Base-by-base conservation (phyloP, 2,888 invertebrate species). In the Tanaodytes sp. region DNA sequence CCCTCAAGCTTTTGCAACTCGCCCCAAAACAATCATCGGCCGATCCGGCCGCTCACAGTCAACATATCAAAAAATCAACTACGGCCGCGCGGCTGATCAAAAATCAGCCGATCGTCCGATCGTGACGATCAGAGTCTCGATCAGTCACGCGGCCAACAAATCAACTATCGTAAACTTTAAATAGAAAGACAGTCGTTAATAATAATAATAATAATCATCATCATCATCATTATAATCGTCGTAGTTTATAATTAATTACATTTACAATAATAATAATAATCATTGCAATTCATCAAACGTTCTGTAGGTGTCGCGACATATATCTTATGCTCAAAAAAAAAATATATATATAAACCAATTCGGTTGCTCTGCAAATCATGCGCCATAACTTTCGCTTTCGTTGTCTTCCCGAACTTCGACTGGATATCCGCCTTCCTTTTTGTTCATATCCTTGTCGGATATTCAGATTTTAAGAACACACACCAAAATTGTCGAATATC, bases 151-250 rank as follows among this genome's bases (percentile, higher is more conserved):
- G 37, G 12, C 37, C 66, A 23, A 33, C 45, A 70, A 70, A 62
- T 59, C 52, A 70, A 62, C 65, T 46, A 61, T 57, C 62, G 23
- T 70, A 70, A 62, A 70, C 70, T 65, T 61, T 62, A 36, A 70
- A 70, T 70, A 51, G 39, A 65, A 66, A 54, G 46, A 66, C 66
- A 66, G 66, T 66, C 66, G 45, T 48, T 59, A 59, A 43, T 59
- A 45, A 37, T 49, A 52, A 61, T 49, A n/a, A n/a, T n/a, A n/a
- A n/a, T n/a, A n/a, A n/a, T n/a, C n/a, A n/a, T n/a, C n/a, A n/a
- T n/a, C n/a, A n/a, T 27, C n/a, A n/a, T n/a, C n/a, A 64, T 64
- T 63, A 65, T 48, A 36, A 66, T 58, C 58, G 59, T 66, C 66
- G 45, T 48, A 59, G 52, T 36, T 59, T 33, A 37, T 49, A 54